Evolutionary conservation across 2,113 vertebrate species (phyloP).

Genomic region (Hipposideros armiger): DNA sequence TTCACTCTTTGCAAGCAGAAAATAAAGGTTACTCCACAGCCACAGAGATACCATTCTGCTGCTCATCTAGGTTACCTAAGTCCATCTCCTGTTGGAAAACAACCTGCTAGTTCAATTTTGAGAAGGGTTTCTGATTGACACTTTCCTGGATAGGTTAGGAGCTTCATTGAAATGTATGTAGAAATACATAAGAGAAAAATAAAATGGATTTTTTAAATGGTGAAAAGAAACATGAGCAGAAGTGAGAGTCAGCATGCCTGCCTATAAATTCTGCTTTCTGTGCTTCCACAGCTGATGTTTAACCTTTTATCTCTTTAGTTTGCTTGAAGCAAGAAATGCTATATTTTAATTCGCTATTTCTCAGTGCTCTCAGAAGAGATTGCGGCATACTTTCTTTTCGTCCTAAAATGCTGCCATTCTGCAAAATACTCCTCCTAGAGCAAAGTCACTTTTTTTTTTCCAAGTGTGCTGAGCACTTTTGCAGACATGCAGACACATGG

Average conservation of each 20-base stretch:
- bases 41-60: rapidly evolving
- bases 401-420: not conserved
- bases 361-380: not conserved
- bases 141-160: not conserved
- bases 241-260: rapidly evolving
- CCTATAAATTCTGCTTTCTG: not conserved
- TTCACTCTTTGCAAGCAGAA: not conserved
- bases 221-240: not conserved
- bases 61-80: not conserved
- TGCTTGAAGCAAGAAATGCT: not conserved
- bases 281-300: not conserved
- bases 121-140: not conserved
- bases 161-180: not conserved
- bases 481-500: rapidly evolving
- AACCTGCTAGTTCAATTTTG: not conserved
- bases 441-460: not conserved
- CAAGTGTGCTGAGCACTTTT: not conserved
- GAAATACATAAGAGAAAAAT: not conserved
- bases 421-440: rapidly evolving
- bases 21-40: too few species aligned
- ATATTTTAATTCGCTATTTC: not conserved
- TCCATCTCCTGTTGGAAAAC: not conserved
- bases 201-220: not conserved
- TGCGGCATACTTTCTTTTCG: not conserved
- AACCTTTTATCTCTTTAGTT: not conserved